These are phyloP conservation scores for Mustela nigripes DNA, from an alignment of 2,113 vertebrate species.

Conservation along the genomic window DNA sequence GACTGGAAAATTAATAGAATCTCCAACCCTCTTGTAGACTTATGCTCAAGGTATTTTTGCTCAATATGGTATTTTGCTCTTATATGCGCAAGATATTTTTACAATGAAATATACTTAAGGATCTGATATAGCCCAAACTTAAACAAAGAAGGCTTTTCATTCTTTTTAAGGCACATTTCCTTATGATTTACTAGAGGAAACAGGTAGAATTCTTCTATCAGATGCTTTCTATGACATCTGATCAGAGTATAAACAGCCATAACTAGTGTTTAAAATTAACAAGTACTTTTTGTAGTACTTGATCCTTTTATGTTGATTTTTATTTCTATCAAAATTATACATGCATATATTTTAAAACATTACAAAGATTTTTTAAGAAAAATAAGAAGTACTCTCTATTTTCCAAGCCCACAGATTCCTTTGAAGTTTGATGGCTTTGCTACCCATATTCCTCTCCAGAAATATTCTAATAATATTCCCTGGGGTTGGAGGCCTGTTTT, in stretches of 20 bases:
- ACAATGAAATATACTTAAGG: neutral
- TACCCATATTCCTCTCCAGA: neutral
- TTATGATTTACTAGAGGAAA: neutral
- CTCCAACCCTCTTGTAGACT: neutral
- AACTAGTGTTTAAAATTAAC: neutral
- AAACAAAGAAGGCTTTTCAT: neutral
- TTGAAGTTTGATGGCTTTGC: neutral
- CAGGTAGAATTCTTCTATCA: neutral
- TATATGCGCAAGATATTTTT: neutral
- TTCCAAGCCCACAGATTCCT: neutral
- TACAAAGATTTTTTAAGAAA: neutral
- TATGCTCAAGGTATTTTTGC: neutral
- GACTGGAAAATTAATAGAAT: neutral
- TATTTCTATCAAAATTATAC: constrained; percentile 4
- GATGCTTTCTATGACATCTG: neutral
- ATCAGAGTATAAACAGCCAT: neutral
- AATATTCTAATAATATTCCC: neutral
- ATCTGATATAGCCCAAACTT: neutral
- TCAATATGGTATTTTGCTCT: too few species aligned
- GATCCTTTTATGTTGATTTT: neutral
- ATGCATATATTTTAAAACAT: neutral
- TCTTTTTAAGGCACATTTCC: neutral
- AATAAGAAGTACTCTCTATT: neutral
- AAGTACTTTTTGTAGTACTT: neutral
- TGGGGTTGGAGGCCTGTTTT: neutral